These are phyloP conservation scores for Paragorgia papillata DNA, from an alignment of 92 coral and sea anemone genomes.

Conservation along the genomic window DNA sequence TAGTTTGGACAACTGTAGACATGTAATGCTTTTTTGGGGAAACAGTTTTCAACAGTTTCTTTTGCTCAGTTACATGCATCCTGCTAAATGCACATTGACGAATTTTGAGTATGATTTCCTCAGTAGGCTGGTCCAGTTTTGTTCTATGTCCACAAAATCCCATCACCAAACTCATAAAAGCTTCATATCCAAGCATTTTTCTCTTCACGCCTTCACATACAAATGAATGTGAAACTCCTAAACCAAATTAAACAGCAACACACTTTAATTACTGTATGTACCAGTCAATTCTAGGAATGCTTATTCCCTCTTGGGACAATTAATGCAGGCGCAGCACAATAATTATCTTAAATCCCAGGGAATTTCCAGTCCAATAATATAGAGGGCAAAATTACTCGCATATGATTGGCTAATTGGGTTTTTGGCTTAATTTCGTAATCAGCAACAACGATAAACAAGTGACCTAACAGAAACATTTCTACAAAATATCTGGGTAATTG, in stretches of 20 bases:
- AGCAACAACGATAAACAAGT: no score
- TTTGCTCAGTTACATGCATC: constrained; percentile 21
- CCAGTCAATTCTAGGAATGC: no score
- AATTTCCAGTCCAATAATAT: no score
- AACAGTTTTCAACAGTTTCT: constrained; percentile 8
- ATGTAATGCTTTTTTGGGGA: constrained; percentile 14
- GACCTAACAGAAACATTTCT: no score
- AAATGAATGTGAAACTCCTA: constrained; percentile 35
- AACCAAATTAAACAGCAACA: constrained; percentile 17
- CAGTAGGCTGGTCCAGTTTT: constrained; percentile 26
- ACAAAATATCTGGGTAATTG: no score
- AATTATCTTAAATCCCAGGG: no score
- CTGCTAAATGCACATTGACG: constrained; percentile 5
- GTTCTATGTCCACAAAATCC: constrained; percentile 40
- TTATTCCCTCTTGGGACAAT: no score
- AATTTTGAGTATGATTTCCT: constrained; percentile 14
- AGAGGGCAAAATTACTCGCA: no score
- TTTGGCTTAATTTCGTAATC: no score
- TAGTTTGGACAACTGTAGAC: constrained; percentile 31
- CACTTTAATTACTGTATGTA: not conserved
- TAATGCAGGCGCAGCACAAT: no score
- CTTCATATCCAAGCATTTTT: constrained; percentile 26
- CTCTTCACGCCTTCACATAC: constrained; percentile 43
- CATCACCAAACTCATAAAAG: constrained; percentile 37
- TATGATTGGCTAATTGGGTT: no score